A percentile compares a stretch with the other conserved stretches of the same genome.
Evolutionary conservation across 1,140 invertebrate genomes (phyloP).

Genomic region (Solenopsis fugax): DNA sequence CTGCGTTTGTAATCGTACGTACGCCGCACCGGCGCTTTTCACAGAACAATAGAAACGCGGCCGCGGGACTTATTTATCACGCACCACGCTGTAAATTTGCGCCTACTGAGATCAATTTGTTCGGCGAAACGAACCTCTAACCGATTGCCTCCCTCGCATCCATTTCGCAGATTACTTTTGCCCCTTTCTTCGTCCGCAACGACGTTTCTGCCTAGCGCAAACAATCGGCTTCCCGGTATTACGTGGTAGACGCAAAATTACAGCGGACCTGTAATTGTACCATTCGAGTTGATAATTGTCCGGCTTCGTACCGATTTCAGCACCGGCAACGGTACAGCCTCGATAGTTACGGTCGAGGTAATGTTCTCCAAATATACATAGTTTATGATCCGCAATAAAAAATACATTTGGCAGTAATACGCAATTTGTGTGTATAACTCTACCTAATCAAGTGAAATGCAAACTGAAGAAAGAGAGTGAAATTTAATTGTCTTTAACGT

Average conservation of each 20-base stretch:
- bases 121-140: constrained; percentile 66
- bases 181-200: constrained; percentile 29
- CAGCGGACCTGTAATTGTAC: constrained; percentile 32
- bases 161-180: constrained; percentile 69
- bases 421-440: too few species aligned
- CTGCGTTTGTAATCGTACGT: constrained; percentile 70
- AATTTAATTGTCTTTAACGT: too few species aligned
- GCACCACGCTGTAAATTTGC: constrained; percentile 67
- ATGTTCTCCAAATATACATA: constrained; percentile 11
- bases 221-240: constrained; percentile 30
- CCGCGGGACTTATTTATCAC: constrained; percentile 72
- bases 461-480: too few species aligned
- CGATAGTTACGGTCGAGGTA: constrained; percentile 22
- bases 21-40: constrained; percentile 66
- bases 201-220: constrained; percentile 29
- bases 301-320: background rate
- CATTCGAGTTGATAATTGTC: constrained; percentile 50
- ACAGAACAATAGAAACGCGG: constrained; percentile 73
- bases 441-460: too few species aligned
- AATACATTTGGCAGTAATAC: background rate
- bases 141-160: constrained; percentile 63
- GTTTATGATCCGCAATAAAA: constrained; percentile 23
- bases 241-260: constrained; percentile 23
- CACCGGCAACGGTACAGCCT: background rate
- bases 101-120: constrained; percentile 75